These are phyloP conservation scores for Tarsius wallacei DNA, from an alignment of 2,797 vertebrate species.

Conservation along the genomic window DNA sequence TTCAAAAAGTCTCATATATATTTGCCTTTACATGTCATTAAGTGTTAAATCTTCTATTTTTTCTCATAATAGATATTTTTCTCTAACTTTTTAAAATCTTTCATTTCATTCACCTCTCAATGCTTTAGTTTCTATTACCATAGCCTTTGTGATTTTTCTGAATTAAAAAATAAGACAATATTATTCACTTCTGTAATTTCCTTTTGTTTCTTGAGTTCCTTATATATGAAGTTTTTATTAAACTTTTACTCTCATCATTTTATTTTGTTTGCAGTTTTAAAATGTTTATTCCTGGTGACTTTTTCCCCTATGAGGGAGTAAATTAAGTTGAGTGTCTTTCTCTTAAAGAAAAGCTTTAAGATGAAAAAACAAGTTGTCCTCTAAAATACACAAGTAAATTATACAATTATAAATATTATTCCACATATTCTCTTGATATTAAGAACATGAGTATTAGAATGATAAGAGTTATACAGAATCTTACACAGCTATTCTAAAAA, in stretches of 20 bases:
- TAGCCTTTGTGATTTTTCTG: neutral
- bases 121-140: neutral
- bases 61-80: neutral
- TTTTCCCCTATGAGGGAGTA: neutral
- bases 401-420: slow-evolving; percentile 18
- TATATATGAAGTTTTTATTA: slow-evolving; percentile 21
- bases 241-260: slow-evolving; percentile 48
- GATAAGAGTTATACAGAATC: neutral
- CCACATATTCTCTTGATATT: neutral
- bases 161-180: slow-evolving; percentile 7
- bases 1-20: neutral
- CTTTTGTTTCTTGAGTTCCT: slow-evolving; percentile 7
- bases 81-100: neutral
- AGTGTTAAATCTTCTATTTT: neutral
- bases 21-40: slow-evolving; percentile 43
- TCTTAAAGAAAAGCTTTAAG: slow-evolving; percentile 19
- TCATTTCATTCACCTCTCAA: neutral
- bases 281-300: neutral
- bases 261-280: slow-evolving; percentile 46
- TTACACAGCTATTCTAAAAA: neutral
- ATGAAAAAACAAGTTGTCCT: neutral
- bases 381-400: neutral
- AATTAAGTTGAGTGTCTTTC: neutral
- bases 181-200: neutral
- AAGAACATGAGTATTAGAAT: neutral